phyloP scores from a whole-genome alignment of 1,140 invertebrate species.

The Neoseiulus cucumeris region DNA sequence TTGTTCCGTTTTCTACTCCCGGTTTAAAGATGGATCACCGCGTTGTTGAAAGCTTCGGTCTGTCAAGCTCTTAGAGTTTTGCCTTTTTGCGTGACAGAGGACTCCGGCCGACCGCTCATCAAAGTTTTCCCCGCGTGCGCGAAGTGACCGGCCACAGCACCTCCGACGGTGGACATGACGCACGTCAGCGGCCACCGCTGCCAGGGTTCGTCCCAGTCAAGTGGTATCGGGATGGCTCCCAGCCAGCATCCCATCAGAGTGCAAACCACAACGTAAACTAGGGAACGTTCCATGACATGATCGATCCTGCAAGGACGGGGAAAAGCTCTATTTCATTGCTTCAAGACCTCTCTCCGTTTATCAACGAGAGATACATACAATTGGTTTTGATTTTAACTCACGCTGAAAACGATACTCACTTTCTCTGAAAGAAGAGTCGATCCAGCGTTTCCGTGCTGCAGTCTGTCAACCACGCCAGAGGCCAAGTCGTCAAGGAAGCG shows the following conservation, averaged over 20 bases:
- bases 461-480: neutral
- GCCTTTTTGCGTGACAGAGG: neutral
- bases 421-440: neutral
- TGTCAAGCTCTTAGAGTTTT: neutral
- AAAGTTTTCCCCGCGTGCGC: neutral
- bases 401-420: neutral
- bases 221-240: neutral
- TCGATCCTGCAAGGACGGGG: neutral
- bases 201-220: neutral
- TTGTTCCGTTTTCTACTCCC: no score
- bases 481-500: neutral
- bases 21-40: no score
- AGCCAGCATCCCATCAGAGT: conserved; percentile 1
- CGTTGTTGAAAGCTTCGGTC: no score
- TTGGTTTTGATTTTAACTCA: no score
- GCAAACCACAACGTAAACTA: neutral
- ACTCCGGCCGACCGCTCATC: neutral
- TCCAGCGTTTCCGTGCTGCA: neutral
- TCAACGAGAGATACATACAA: no score
- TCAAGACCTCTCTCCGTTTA: no score
- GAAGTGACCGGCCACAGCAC: neutral
- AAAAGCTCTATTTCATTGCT: no score
- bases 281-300: neutral
- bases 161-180: neutral
- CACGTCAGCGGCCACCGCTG: conserved; percentile 2